These are phyloP conservation scores for Atta colombica DNA, from an alignment of 1,140 invertebrate species.

Conservation along the genomic window DNA sequence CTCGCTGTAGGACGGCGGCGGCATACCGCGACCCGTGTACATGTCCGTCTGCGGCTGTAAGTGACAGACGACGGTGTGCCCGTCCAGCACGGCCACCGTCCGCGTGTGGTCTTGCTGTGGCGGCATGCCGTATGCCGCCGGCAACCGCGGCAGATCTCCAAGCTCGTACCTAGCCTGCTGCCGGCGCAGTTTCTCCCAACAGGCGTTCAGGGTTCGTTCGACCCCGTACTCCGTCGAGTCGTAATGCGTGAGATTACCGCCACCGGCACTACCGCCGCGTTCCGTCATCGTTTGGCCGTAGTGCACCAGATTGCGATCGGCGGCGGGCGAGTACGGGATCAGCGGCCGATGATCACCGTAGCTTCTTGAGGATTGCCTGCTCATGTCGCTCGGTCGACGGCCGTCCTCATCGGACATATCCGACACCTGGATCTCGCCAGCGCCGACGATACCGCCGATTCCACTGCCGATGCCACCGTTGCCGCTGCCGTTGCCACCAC, in stretches of 20 bases:
- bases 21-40: slow-evolving; percentile 87
- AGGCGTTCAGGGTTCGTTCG: slow-evolving; percentile 85
- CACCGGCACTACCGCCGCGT: slow-evolving; percentile 71
- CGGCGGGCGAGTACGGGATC: slow-evolving; percentile 90
- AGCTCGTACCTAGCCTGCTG: slow-evolving; percentile 84
- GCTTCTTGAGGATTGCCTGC: slow-evolving; percentile 91
- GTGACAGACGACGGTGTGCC: slow-evolving; percentile 94
- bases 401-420: slow-evolving; percentile 93
- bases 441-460: slow-evolving; percentile 77
- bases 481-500: slow-evolving; percentile 71
- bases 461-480: slow-evolving; percentile 87
- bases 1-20: slow-evolving; percentile 88
- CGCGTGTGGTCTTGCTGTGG: slow-evolving; percentile 87
- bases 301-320: slow-evolving; percentile 86
- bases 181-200: slow-evolving; percentile 88
- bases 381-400: slow-evolving; percentile 92
- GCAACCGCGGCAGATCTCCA: slow-evolving; percentile 87
- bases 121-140: slow-evolving; percentile 85
- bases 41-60: slow-evolving; percentile 90
- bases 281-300: slow-evolving; percentile 83
- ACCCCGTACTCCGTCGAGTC: slow-evolving; percentile 82
- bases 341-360: slow-evolving; percentile 93
- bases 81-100: slow-evolving; percentile 93
- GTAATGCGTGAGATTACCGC: slow-evolving; percentile 73
- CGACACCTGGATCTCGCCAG: slow-evolving; percentile 90